These are phyloP conservation scores for Mola mola DNA, from an alignment of 2,113 vertebrate genomes.

Conservation along the genomic window DNA sequence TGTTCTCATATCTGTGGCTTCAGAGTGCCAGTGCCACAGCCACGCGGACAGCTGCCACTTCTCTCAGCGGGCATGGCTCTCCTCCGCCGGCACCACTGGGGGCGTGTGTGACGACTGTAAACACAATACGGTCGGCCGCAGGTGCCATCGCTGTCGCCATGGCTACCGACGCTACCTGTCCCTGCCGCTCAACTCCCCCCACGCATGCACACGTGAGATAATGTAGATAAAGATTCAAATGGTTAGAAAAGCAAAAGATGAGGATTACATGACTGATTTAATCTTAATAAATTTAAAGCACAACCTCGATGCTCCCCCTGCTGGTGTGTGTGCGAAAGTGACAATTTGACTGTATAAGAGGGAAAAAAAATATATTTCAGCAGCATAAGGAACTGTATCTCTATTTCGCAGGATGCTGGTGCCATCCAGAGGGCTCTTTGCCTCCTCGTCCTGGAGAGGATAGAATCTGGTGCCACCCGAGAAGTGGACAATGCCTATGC, in stretches of 20 bases:
- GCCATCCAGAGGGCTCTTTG: slow-evolving; percentile 84
- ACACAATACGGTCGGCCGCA: slow-evolving; percentile 86
- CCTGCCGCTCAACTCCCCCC: slow-evolving; percentile 78
- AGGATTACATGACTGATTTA: no score
- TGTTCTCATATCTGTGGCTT: not conserved
- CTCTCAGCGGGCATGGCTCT: slow-evolving; percentile 82
- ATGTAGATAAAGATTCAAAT: no score
- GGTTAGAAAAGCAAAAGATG: no score
- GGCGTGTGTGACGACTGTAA: slow-evolving; percentile 86
- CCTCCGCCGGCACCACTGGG: slow-evolving; percentile 81
- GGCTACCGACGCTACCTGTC: slow-evolving; percentile 83
- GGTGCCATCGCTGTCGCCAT: slow-evolving; percentile 86
- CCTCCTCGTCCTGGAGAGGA: slow-evolving; percentile 64
- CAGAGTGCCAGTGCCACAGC: slow-evolving; percentile 89
- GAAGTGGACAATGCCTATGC: slow-evolving; percentile 89
- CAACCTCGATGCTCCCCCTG: slow-evolving; percentile 27
- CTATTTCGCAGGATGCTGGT: slow-evolving; percentile 82
- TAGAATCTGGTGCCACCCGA: slow-evolving; percentile 83
- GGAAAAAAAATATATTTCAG: not conserved
- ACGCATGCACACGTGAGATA: slow-evolving; percentile 87
- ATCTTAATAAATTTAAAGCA: not conserved
- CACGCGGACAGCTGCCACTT: slow-evolving; percentile 88
- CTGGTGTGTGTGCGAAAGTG: slow-evolving; percentile 20
- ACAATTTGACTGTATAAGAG: not conserved
- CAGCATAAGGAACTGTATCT: not conserved